phyloP scores from a whole-genome alignment of 2,113 vertebrate species.

The Perca schrenkii region DNA sequence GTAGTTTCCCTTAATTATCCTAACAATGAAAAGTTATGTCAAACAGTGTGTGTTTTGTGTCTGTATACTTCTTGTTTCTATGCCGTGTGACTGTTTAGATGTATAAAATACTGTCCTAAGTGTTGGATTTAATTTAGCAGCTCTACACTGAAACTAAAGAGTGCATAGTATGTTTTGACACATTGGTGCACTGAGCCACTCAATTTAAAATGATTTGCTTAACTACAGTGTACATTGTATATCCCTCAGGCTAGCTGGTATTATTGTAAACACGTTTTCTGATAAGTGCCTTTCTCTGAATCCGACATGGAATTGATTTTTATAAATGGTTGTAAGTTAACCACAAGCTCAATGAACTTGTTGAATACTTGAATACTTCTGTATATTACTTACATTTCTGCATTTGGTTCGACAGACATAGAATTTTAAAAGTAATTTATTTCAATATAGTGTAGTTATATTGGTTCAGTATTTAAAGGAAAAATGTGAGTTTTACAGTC shows the following conservation, averaged over 20 bases:
- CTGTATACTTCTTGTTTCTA: neutral
- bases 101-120: neutral
- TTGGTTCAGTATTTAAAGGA: neutral
- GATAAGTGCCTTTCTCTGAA: slow-evolving; percentile 23
- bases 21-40: neutral
- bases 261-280: slow-evolving; percentile 15
- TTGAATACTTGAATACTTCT: slow-evolving; percentile 14
- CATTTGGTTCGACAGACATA: neutral
- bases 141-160: neutral
- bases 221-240: slow-evolving; percentile 6
- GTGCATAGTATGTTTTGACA: slow-evolving; percentile 13
- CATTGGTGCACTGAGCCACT: slow-evolving; percentile 9
- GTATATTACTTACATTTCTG: neutral
- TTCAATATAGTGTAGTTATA: neutral
- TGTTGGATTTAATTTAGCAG: neutral
- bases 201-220: slow-evolving; percentile 5
- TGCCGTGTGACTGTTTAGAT: neutral
- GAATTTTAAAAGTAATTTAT: neutral
- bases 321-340: slow-evolving; percentile 13
- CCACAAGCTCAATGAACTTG: slow-evolving; percentile 9
- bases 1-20: slow-evolving; percentile 1
- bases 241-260: slow-evolving; percentile 1
- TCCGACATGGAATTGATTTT: slow-evolving; percentile 23
- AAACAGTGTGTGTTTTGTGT: neutral
- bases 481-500: neutral